Evolutionary conservation across 2,113 vertebrate genomes (phyloP).

Genomic region (Psettodes erumei): DNA sequence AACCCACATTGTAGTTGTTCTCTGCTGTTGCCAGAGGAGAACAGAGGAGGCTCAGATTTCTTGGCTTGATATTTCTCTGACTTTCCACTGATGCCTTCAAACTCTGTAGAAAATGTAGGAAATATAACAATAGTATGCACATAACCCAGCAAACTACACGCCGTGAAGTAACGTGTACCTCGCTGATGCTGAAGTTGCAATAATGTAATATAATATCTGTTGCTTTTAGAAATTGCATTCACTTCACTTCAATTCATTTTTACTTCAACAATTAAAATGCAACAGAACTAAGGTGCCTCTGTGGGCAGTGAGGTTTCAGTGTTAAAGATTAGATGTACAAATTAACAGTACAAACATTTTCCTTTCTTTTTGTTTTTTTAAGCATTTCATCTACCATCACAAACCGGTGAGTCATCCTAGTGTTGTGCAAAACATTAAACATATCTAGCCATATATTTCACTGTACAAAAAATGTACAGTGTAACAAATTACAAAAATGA

Average conservation of each 20-base stretch:
- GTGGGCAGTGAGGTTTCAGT: neutral
- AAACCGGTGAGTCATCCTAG: neutral
- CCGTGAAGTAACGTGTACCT: neutral
- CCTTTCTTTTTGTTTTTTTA: too few species aligned
- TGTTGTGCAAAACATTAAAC: neutral
- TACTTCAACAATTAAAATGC: neutral
- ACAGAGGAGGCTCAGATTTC: slow-evolving; percentile 73
- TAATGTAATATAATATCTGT: neutral
- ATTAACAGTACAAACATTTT: neutral
- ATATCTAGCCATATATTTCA: neutral
- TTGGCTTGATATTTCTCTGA: slow-evolving; percentile 66
- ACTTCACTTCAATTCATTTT: neutral
- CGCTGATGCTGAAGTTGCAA: neutral
- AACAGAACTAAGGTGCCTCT: neutral
- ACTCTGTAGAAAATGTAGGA: neutral
- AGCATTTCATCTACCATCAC: neutral
- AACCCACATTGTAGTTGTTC: slow-evolving; percentile 53
- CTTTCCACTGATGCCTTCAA: slow-evolving; percentile 64
- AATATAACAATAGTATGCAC: neutral
- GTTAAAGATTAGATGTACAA: neutral
- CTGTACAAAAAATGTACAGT: neutral
- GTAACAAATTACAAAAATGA: neutral
- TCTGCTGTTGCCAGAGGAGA: slow-evolving; percentile 58
- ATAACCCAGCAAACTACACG: neutral
- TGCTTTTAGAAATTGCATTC: neutral